phyloP scores from a whole-genome alignment of 2,888 invertebrate genomes.

The Cylloceria caligata region DNA sequence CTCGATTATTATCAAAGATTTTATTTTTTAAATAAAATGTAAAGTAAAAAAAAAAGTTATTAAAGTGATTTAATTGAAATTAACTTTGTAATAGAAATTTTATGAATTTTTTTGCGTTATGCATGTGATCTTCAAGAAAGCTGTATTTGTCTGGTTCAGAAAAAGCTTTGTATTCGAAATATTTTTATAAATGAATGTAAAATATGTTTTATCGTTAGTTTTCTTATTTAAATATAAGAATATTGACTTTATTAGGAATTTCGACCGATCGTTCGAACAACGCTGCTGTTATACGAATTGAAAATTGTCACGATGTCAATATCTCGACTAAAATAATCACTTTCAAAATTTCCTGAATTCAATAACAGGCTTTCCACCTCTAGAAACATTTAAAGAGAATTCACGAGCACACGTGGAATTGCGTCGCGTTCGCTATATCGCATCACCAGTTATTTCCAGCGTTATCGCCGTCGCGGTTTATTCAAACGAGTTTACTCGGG shows the following conservation, averaged over 20 bases:
- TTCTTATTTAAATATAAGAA: neutral
- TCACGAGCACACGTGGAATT: constrained; percentile 1
- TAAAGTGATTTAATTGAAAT: too few relatives aligned
- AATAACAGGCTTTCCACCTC: neutral
- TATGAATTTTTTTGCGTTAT: too few relatives aligned
- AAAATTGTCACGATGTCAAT: neutral
- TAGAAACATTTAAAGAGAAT: neutral
- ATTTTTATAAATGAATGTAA: neutral
- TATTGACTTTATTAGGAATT: neutral
- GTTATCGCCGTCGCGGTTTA: constrained; percentile 6
- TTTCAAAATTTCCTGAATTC: neutral
- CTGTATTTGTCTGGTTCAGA: neutral
- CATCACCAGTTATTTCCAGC: constrained; percentile 35
- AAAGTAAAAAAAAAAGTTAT: too few relatives aligned
- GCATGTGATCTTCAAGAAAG: neutral
- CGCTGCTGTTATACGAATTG: neutral
- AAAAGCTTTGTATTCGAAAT: neutral
- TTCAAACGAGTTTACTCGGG: constrained; percentile 11
- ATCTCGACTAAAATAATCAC: neutral
- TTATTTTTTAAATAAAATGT: too few relatives aligned
- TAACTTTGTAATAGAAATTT: too few relatives aligned
- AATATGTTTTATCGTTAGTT: neutral
- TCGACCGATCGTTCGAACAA: neutral
- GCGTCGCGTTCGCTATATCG: constrained; percentile 1
- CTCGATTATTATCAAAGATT: too few relatives aligned